phyloP scores from a whole-genome alignment of 2,797 vertebrate species.

The Sandelia bainsii region DNA sequence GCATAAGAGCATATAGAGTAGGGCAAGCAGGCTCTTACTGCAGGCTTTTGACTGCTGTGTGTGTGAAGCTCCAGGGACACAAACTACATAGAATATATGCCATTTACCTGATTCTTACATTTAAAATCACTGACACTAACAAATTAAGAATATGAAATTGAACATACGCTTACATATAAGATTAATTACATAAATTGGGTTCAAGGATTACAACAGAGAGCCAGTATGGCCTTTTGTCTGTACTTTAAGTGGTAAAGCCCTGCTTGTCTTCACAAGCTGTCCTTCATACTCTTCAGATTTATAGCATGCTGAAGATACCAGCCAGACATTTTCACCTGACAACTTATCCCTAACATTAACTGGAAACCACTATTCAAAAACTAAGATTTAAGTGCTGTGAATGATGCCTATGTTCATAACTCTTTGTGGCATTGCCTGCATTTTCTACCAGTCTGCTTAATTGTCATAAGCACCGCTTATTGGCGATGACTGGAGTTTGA shows the following conservation, averaged over 20 bases:
- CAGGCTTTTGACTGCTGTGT: conserved; percentile 3
- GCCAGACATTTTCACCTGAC: conserved; percentile 16
- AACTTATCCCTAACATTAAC: conserved; percentile 6
- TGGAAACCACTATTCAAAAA: conserved; percentile 2
- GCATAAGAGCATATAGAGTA: conserved; percentile 27
- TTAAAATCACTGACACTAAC: not conserved
- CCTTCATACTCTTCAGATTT: conserved; percentile 13
- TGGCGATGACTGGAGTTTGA: conserved; percentile 53
- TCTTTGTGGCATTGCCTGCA: conserved; percentile 36
- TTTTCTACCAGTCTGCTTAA: conserved; percentile 47
- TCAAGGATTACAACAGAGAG: no score
- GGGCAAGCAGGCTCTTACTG: conserved; percentile 5
- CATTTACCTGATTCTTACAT: conserved; percentile 3
- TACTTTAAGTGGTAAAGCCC: not conserved
- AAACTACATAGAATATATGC: not conserved
- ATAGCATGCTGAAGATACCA: not conserved
- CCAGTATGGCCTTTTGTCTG: conserved; percentile 1
- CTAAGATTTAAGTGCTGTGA: conserved; percentile 17
- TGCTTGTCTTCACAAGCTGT: conserved; percentile 4
- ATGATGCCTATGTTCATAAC: conserved; percentile 24
- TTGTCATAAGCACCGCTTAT: conserved; percentile 42
- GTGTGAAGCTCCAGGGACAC: conserved; percentile 11
- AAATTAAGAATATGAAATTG: not conserved
- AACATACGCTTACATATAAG: no score
- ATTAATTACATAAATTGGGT: no score